phyloP scores from a whole-genome alignment of 2,797 vertebrate species.

The Cygnus olor region DNA sequence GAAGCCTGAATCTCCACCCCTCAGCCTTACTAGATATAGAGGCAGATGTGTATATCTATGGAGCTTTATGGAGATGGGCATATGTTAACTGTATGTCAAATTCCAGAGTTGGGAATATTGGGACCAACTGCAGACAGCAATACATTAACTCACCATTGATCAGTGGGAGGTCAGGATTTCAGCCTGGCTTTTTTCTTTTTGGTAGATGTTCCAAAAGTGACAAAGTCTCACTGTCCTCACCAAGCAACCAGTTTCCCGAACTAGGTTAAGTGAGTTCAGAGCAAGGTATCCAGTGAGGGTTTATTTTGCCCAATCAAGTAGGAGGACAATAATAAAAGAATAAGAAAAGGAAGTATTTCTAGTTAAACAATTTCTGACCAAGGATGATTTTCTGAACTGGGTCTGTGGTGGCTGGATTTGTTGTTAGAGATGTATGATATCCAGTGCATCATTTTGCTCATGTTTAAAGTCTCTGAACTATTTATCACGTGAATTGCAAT shows the following conservation, averaged over 20 bases:
- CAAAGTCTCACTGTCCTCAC: neutral
- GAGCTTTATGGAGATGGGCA: neutral
- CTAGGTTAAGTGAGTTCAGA: neutral
- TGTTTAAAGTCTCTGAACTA: neutral
- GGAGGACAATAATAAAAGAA: no score
- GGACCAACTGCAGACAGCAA: neutral
- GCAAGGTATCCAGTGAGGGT: neutral
- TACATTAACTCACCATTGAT: neutral
- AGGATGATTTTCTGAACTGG: neutral
- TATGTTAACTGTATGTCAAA: neutral
- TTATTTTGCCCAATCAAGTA: neutral
- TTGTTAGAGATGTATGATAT: neutral
- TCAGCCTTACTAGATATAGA: neutral
- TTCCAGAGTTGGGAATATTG: neutral
- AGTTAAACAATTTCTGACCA: neutral
- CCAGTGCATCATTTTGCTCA: neutral
- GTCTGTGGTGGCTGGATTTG: neutral
- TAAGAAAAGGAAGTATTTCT: neutral
- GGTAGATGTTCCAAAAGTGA: neutral
- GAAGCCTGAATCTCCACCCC: neutral
- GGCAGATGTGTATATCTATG: neutral
- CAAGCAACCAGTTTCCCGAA: fast-evolving
- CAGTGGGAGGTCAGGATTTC: neutral
- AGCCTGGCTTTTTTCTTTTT: neutral
- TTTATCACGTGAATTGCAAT: neutral